Evolutionary conservation across 1,140 invertebrate genomes (phyloP), one percentile per base, ranked within the genome.

Genomic region (Caerostris darwini): DNA sequence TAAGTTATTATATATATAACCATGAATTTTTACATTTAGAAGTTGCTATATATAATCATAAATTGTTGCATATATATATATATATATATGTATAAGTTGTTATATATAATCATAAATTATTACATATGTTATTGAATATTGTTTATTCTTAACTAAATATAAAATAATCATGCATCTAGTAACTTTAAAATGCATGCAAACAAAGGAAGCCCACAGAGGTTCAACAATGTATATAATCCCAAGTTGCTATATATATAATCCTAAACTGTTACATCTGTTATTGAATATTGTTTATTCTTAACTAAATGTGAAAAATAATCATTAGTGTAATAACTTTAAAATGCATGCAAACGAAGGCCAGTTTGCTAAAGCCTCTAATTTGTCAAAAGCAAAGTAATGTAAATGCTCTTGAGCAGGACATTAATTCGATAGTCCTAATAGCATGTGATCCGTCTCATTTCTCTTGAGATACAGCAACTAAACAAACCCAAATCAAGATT

Each of bases 381-480:
- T 56, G 54, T 83, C 8, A 57, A n/a, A 83, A 17, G 19, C 7
- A 53, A 69, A 53, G 57, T 34, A n/a, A n/a, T n/a, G n/a, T n/a
- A 87, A 87, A 87, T 87, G 57, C 61, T 87, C 19, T 19, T 56
- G 56, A 58, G 82, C 56, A 57, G 57, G 56, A 71, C 87, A 54
- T 59, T 89, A 92, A 53, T 83, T 92, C 58, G 58, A 77, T 64
- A 58, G 53, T 59, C 57, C 53, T 90, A 90, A 90, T 90, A 83
- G 54, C 90, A 92, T 64, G 54, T 50, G 90, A 92, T 92, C 90
- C 87, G 59, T 90, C 89, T 81, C 53, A 77, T 90, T 90, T 89
- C 50, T 53, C 87, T 12, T 69, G 50, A 67, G 50, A 14, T 56
- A 69, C 7, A 92, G 57, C 90, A 92, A 92, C 57, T 64, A 92